phyloP scores from a whole-genome alignment of 2,113 vertebrate species.

The Lasiurus borealis region DNA sequence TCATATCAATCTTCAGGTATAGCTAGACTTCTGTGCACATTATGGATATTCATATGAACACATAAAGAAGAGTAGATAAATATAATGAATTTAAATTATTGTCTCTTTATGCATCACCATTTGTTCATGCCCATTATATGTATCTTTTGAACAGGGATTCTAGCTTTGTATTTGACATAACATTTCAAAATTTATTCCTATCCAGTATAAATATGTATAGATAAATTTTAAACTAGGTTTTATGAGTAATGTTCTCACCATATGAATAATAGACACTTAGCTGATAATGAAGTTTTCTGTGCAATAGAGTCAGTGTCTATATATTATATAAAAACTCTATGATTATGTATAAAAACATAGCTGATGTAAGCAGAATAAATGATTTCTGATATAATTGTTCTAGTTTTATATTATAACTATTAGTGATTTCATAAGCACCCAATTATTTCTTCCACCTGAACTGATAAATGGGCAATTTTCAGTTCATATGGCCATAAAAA shows the following conservation, averaged over 20 bases:
- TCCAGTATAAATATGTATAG: not conserved
- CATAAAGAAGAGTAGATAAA: not conserved
- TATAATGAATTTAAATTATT: not conserved
- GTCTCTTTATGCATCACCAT: not conserved
- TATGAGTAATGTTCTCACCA: constrained; percentile 57
- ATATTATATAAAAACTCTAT: constrained; percentile 62
- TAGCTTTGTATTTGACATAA: not conserved
- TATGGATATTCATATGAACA: not conserved
- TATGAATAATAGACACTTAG: constrained; percentile 69
- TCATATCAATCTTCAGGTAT: not conserved
- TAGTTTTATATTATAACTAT: constrained; percentile 73
- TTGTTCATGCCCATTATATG: not conserved
- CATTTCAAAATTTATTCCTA: not conserved
- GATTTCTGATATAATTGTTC: constrained; percentile 67
- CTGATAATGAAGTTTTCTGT: constrained; percentile 68
- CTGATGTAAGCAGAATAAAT: constrained; percentile 66
- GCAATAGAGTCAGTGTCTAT: constrained; percentile 63
- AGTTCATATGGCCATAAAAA: constrained; percentile 63
- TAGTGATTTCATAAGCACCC: constrained; percentile 68
- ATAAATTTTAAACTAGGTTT: constrained; percentile 57
- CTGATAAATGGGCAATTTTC: constrained; percentile 73
- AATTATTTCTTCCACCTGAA: constrained; percentile 63
- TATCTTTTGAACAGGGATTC: constrained; percentile 1
- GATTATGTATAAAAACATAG: constrained; percentile 66
- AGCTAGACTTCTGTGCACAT: not conserved